Conservation (phyloP, 2,113 vertebrate species). For the Macroglossus sobrinus region DNA sequence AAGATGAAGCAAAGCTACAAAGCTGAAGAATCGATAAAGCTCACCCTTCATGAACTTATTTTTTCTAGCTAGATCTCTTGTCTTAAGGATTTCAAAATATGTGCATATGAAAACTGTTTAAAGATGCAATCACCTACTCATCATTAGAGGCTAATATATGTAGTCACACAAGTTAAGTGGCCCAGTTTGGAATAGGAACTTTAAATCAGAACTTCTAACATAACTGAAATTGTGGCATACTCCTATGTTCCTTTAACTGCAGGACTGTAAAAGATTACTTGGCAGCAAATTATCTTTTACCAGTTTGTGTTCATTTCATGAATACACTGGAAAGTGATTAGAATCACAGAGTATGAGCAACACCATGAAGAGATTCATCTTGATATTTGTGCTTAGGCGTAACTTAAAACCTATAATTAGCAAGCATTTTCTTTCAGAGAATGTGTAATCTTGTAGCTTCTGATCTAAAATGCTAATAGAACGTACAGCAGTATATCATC, state of each 20-base stretch:
- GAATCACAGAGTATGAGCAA: neutral
- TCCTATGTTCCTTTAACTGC: neutral
- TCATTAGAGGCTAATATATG: neutral
- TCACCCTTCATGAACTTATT: neutral
- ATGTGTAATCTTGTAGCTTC: neutral
- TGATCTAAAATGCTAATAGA: neutral
- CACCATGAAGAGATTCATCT: neutral
- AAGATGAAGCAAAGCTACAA: constrained; percentile 45
- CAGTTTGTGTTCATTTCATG: neutral
- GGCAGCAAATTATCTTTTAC: neutral
- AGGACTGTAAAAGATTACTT: neutral
- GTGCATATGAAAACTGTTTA: neutral
- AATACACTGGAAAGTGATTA: neutral
- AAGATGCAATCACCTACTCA: neutral
- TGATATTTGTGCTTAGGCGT: neutral
- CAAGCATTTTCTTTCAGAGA: neutral
- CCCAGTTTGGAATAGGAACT: neutral
- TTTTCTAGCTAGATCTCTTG: constrained; percentile 4
- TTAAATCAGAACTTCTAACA: neutral
- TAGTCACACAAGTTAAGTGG: neutral
- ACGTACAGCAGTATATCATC: neutral
- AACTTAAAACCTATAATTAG: constrained; percentile 4
- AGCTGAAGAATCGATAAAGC: neutral
- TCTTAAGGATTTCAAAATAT: constrained; percentile 1
- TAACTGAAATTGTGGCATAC: neutral